A percentile compares a stretch with the other conserved stretches of the same genome.
Evolutionary conservation across 2,113 vertebrate genomes (phyloP).

Genomic region (Sphaerodactylus townsendi): DNA sequence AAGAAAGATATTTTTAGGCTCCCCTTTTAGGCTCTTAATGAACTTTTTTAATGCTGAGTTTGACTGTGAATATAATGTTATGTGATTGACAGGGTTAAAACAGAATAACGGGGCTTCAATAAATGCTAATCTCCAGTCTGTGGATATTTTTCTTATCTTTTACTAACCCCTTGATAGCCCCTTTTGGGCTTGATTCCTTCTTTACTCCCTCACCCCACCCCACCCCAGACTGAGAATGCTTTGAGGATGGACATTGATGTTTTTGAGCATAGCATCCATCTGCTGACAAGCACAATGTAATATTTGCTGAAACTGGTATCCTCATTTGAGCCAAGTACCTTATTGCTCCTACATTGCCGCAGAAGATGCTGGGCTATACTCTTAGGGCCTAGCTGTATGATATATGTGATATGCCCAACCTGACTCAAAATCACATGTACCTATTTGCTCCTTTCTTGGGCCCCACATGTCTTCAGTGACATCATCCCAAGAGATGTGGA

Average conservation of each 20-base stretch:
- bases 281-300: not conserved
- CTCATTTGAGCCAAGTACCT: not conserved
- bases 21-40: slow-evolving; percentile 6
- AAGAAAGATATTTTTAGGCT: slow-evolving; percentile 67
- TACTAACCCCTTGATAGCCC: not conserved
- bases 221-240: not conserved
- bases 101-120: not conserved
- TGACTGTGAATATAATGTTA: slow-evolving; percentile 12
- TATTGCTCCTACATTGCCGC: not conserved
- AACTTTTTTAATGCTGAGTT: slow-evolving; percentile 23
- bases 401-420: no score
- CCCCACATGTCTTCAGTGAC: no score
- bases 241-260: not conserved
- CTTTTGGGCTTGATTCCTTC: not conserved
- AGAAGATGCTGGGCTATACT: not conserved
- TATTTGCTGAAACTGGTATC: not conserved
- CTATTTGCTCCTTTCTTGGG: no score
- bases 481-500: no score
- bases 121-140: not conserved
- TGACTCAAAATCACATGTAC: no score
- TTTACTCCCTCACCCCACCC: not conserved
- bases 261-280: not conserved
- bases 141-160: not conserved
- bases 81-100: not conserved
- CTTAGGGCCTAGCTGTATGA: not conserved